Percentiles rank a stretch among this genome's conserved stretches.
Conservation (phyloP, 2,113 vertebrate genomes). For the Polyodon spathula region DNA sequence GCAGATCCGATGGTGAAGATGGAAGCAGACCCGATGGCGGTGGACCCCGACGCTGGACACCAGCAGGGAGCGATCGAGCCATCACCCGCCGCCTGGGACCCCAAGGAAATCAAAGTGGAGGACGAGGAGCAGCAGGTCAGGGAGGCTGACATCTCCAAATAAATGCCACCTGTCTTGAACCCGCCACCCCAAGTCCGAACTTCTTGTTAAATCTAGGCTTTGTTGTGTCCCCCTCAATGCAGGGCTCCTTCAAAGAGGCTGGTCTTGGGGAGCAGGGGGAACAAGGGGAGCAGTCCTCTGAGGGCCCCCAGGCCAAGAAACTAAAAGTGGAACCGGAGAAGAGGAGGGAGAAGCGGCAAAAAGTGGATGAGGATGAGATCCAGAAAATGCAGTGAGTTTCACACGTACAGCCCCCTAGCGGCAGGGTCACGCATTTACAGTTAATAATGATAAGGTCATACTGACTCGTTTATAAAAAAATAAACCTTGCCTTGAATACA, state of each 20-base stretch:
- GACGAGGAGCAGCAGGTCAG: conserved; percentile 14
- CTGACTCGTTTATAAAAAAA: too few relatives aligned
- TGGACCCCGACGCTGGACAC: not conserved
- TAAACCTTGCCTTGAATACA: too few relatives aligned
- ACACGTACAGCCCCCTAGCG: too few relatives aligned
- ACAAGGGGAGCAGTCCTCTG: conserved; percentile 65
- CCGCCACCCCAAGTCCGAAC: too few relatives aligned
- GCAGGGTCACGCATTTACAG: too few relatives aligned
- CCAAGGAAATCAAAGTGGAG: conserved; percentile 4
- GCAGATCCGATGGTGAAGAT: conserved; percentile 54
- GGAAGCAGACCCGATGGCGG: conserved; percentile 1
- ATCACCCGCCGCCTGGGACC: conserved; percentile 1
- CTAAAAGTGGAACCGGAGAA: conserved; percentile 84
- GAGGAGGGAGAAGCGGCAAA: conserved; percentile 85
- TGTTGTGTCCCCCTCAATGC: too few relatives aligned
- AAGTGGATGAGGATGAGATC: conserved; percentile 97
- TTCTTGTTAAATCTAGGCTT: too few relatives aligned
- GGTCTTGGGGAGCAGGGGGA: conserved; percentile 50
- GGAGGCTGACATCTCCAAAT: not conserved
- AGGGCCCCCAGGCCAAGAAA: conserved; percentile 59
- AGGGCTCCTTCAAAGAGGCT: conserved; percentile 40
- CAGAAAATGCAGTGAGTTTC: conserved; percentile 98
- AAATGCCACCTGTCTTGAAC: too few relatives aligned
- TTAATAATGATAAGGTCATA: too few relatives aligned
- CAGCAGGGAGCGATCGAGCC: not conserved